Evolutionary conservation across 2,888 invertebrate genomes (phyloP), one percentile per base, ranked within the genome.

Genomic region (Parelbella ahira): DNA sequence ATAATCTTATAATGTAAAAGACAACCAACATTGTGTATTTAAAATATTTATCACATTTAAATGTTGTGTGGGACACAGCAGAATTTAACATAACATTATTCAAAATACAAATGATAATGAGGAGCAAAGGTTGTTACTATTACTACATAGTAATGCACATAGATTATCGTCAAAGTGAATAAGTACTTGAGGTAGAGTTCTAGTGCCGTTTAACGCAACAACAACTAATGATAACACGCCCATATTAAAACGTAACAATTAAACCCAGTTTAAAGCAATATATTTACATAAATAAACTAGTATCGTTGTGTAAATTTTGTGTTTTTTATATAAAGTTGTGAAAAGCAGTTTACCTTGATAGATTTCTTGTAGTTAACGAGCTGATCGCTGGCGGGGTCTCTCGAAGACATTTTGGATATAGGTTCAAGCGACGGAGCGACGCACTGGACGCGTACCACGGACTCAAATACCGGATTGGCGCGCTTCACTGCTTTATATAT

Each of bases 351-450:
- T 76, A 93, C 93, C 89, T 90, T 90, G 27, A 89, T 60, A 29
- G 66, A 63, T 57, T 90, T 91, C 68, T 90, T 91, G 72, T 82
- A 92, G 50, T 89, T 82, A 50, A 87, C 81, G 37, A 93, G 83
- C 70, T 93, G 93, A 53, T 92, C 90, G 21, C 90, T 57, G 11
- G 92, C 89, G 32, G 91, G 88, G 54, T 91, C 90, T 51, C 92
- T 88, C 48, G 80, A 78, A 52, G 89, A 67, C 87, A 88, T 88
- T 44, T 53, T 56, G 37, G 15, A 36, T 20, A 12, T 24, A n/a
- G 45, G 13, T 33, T 23, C 7, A 32, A 18, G 24, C n/a, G n/a
- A 39, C 44, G 63, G 65, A 71, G 69, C 73, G 64, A 67, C 78
- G 53, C 74, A 72, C 73, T 70, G 59, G 59, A 59, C 69, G 67